phyloP scores from a whole-genome alignment of 1,140 invertebrate species.

The Mya arenaria region DNA sequence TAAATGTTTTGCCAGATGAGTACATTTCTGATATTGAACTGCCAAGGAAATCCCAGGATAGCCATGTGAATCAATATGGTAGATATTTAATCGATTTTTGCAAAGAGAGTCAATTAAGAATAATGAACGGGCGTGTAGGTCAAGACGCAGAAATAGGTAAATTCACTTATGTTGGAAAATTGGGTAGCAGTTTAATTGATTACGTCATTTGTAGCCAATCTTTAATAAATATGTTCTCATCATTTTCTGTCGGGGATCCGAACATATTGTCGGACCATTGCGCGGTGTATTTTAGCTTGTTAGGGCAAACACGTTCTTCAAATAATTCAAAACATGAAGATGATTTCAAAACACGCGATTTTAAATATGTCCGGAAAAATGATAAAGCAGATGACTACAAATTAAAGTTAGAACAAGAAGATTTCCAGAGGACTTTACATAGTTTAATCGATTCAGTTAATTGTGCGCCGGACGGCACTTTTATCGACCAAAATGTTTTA shows the following conservation, averaged over 20 bases:
- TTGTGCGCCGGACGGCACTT: no score
- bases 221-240: not conserved
- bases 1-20: not conserved
- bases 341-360: not conserved
- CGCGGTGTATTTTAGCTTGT: no score
- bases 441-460: not conserved
- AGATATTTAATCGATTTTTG: not conserved
- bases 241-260: not conserved
- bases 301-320: no score
- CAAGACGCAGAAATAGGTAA: conserved; percentile 1
- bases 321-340: not conserved
- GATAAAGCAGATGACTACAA: not conserved
- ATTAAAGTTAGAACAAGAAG: not conserved
- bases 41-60: not conserved
- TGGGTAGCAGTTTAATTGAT: not conserved
- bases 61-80: not conserved
- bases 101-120: not conserved
- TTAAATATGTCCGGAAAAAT: not conserved
- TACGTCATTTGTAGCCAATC: not conserved
- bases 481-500: not conserved
- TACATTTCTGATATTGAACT: not conserved
- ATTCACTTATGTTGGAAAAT: not conserved
- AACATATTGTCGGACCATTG: not conserved
- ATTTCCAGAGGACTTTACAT: not conserved
- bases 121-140: not conserved